Evolutionary conservation across 2,113 vertebrate genomes (phyloP), one percentile per base, ranked within the genome.

Genomic region (Puntigrus tetrazona): DNA sequence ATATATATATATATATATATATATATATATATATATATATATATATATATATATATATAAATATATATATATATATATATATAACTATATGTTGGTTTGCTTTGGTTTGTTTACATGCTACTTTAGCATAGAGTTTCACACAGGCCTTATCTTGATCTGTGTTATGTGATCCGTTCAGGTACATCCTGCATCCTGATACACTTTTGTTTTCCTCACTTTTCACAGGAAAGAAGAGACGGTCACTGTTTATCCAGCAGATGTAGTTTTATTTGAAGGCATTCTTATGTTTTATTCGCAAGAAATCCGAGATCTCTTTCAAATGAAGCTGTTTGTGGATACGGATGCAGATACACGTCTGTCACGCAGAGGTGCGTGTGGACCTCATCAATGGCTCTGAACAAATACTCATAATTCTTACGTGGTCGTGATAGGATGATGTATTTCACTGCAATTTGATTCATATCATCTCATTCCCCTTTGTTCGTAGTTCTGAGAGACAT

Each of bases 311-410:
- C 93, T 98, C 18, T 98, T 98, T 91, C 97, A 97, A 85, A 98
- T 98, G 97, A 98, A 98, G 88, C 95, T 98, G 22, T 98, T 98
- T 0, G 97, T 98, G 89, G 97, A 98, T 89, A 98, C 96, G 0
- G 97, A 98, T 0, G 96, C 97, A 0, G 97, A 98, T 88, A 98
- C 97, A 0, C 93, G 97, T 29, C 95, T 98, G 7, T 98, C 97
- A 65, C 95, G 97, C 83, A 95, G 97, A 95, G 97, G 97, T 98
- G 89, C 90, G 86, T 18, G 61, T 22, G 0, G 27, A n/a, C 20
- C 63, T 59, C 73, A 7, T 22, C 36, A 83, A 11, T 25, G 25
- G 7, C 29, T 43, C 36, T 61, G 16, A 20, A 78, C 20, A 22
- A 78, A n/a, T 11, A 38, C n/a, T 69, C 11, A 43, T 14, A 25